These are phyloP conservation scores for Epiblema foenella DNA, from an alignment of 2,888 invertebrate species.

Conservation along the genomic window DNA sequence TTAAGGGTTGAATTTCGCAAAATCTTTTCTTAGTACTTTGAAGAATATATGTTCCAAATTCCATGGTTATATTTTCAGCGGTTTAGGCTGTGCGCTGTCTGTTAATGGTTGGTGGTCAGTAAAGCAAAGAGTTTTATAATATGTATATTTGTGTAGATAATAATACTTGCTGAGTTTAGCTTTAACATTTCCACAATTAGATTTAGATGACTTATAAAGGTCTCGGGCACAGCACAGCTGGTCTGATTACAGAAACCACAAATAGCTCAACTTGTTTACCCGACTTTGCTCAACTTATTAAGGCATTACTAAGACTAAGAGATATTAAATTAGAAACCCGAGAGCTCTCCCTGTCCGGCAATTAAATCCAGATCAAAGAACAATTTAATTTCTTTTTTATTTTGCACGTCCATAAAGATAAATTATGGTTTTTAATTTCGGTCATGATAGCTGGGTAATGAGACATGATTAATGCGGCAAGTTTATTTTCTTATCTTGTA, in stretches of 20 bases:
- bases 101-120: too few species aligned
- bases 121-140: background rate
- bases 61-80: too few species aligned
- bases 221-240: background rate
- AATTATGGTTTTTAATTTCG: slow-evolving; percentile 40
- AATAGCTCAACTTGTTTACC: slow-evolving; percentile 26
- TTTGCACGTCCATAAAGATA: slow-evolving; percentile 35
- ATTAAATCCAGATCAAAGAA: slow-evolving; percentile 46
- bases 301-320: slow-evolving; percentile 31
- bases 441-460: slow-evolving; percentile 24
- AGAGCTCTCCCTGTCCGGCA: slow-evolving; percentile 41
- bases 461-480: slow-evolving; percentile 7
- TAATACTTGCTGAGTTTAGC: too few species aligned
- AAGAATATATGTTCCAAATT: too few species aligned
- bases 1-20: too few species aligned
- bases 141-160: background rate
- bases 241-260: slow-evolving; percentile 14
- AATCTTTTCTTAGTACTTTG: too few species aligned
- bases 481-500: slow-evolving; percentile 2
- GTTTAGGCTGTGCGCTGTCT: too few species aligned
- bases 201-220: slow-evolving; percentile 2
- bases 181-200: background rate
- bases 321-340: slow-evolving; percentile 36
- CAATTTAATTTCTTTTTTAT: slow-evolving; percentile 40
- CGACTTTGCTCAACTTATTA: slow-evolving; percentile 33